Base-by-base conservation (phyloP, 2,888 invertebrate genomes). In the Amphipyra berbera region DNA sequence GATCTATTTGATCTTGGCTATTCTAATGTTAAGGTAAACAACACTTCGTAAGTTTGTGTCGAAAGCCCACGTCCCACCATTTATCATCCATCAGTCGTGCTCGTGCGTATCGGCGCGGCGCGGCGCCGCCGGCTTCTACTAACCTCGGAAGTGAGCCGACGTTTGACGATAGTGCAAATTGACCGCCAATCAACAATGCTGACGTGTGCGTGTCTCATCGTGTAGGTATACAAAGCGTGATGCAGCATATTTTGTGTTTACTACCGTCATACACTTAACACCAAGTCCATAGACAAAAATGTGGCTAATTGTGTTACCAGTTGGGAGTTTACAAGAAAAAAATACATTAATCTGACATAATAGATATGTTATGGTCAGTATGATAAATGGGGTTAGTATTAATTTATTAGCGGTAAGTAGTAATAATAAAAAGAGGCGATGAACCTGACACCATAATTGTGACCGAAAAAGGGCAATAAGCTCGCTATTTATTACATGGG, bases 111-210 rank as follows among this genome's bases (percentile, higher is more conserved):
- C 33, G 13, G 8, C 12, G 38, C 12, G 13, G 10, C 14, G 9
- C 33, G 13, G 8, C 12, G 38, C 12, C 30, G 10, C 14, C 35
- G 38, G 35, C 10, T 15, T 49, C 38, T 41, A 38, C 3, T 15
- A 57, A 30, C 56, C 45, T 54, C 56, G 74, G 41, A 13, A 14
- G 9, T 27, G 2, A 37, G 47, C 44, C 42, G 42, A 45, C 21
- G 13, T n/a, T 30, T 35, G 52, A 37, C 48, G 21, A 57, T 45
- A 41, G 52, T 56, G 72, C 56, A 47, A 64, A 56, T 49, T 72
- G 53, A 46, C 41, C 53, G 38, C 49, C 53, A 54, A 53, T 66
- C 50, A 44, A 35, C 66, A 9, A 21, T 9, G 47, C 65, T 53
- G 66, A 58, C 53, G 56, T 38, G 13, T 41, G 27, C 33, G 21